These are phyloP conservation scores for Equus przewalskii DNA, from an alignment of 2,113 vertebrate species.

Conservation along the genomic window DNA sequence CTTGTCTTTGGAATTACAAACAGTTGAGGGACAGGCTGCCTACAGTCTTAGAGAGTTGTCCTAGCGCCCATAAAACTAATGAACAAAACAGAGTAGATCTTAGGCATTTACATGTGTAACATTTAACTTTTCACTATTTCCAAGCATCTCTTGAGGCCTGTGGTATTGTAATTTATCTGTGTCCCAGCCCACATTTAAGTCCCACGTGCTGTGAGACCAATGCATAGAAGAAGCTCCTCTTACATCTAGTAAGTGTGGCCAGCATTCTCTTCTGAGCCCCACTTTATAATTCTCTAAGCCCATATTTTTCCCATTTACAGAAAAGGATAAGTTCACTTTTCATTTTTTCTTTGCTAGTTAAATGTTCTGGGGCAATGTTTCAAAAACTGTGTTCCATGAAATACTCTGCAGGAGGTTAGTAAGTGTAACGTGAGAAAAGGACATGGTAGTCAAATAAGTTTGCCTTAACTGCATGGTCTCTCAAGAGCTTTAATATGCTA, in stretches of 20 bases:
- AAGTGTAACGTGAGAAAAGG: background rate
- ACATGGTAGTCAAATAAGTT: background rate
- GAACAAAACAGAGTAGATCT: background rate
- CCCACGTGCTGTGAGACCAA: background rate
- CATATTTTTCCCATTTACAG: background rate
- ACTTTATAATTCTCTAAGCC: background rate
- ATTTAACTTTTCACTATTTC: background rate
- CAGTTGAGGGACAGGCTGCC: background rate
- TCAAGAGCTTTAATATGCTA: background rate
- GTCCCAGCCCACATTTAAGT: background rate
- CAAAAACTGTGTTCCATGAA: background rate
- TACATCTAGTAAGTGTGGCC: background rate
- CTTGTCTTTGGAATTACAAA: background rate
- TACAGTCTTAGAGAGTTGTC: background rate
- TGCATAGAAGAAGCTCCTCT: background rate
- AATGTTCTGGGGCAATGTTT: background rate
- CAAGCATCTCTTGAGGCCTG: background rate
- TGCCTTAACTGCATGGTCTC: background rate
- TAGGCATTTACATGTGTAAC: background rate
- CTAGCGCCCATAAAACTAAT: background rate
- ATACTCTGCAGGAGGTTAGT: background rate
- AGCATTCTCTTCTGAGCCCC: background rate
- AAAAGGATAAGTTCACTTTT: conserved; percentile 11
- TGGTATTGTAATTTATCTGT: background rate
- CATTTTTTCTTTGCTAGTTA: background rate